phyloP scores from a whole-genome alignment of 2,113 vertebrate genomes.

The Chlorodrepanis virens region DNA sequence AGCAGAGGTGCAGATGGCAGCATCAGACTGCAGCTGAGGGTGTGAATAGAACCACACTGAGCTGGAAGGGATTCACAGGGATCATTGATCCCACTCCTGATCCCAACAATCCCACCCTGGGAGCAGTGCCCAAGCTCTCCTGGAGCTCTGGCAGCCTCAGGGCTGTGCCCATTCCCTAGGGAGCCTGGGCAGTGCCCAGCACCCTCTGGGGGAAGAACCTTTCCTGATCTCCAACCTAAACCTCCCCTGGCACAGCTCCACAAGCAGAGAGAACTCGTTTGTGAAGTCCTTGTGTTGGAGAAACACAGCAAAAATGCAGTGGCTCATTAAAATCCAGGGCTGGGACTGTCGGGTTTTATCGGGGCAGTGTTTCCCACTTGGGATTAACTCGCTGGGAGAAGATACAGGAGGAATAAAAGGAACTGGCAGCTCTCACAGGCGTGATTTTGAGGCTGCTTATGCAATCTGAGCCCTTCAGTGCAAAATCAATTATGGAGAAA shows the following conservation, averaged over 20 bases:
- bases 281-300: neutral
- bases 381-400: neutral
- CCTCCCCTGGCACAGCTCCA: neutral
- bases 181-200: neutral
- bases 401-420: neutral
- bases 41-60: neutral
- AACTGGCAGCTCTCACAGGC: neutral
- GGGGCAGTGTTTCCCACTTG: neutral
- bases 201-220: neutral
- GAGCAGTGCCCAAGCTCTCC: accelerated
- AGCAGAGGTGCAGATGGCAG: neutral
- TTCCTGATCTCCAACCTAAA: accelerated
- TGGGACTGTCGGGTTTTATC: neutral
- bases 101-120: accelerated
- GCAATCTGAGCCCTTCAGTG: neutral
- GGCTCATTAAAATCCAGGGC: neutral
- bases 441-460: neutral
- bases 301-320: neutral
- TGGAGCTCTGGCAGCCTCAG: neutral
- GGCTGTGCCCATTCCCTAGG: neutral
- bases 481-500: neutral
- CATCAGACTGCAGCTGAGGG: neutral
- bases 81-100: neutral
- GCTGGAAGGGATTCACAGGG: neutral
- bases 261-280: accelerated